Base-by-base conservation (phyloP, 23 tunicate species). In the Styela plicata region DNA sequence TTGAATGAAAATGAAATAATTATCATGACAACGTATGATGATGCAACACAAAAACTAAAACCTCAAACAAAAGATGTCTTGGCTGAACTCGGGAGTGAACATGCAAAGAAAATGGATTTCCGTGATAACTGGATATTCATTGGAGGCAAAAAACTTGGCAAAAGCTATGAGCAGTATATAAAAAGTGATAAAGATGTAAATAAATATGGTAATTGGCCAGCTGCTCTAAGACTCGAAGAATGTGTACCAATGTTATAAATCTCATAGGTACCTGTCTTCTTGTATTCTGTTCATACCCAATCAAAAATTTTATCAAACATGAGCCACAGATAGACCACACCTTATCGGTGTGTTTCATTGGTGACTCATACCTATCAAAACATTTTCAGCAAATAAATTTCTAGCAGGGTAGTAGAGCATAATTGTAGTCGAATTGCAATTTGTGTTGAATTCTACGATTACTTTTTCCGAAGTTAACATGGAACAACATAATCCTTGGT, bases 121-220 rank as follows among this genome's bases (percentile, higher is more conserved):
- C 75, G 99, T 31, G 99, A 96, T 69, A 91, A 87, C 63, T 96
- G 99, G 99, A 90, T 96, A 24, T 96, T 96, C 63, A 84, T 96
- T 21, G 99, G 96, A 0, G 99, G 96, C 7, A 73, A 76, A 63
- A 74, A 57, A 0, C 62, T 90, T 36, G 82, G 86, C 20, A 80
- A 84, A 19, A 89, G 86, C 21, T 88, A 80, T 69, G 98, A 94
- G 37, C 86, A 94, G 64, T 27, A 80, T 57, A 61, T 63, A 2
- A 64, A 53, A 34, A 92, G 84, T 63, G 82, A 83, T 37, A 86
- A 96, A 80, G 91, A 86, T 28, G 81, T 53, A 29, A 96, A 96
- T 69, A 96, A 96, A 64, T 96, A 86, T 74, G 99, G 99, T 2
- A 96, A 96, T 25, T 96, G 96, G 96, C 99, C 99, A 0, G 99